phyloP scores from a whole-genome alignment of 2,797 vertebrate genomes.

The Spheniscus humboldti region DNA sequence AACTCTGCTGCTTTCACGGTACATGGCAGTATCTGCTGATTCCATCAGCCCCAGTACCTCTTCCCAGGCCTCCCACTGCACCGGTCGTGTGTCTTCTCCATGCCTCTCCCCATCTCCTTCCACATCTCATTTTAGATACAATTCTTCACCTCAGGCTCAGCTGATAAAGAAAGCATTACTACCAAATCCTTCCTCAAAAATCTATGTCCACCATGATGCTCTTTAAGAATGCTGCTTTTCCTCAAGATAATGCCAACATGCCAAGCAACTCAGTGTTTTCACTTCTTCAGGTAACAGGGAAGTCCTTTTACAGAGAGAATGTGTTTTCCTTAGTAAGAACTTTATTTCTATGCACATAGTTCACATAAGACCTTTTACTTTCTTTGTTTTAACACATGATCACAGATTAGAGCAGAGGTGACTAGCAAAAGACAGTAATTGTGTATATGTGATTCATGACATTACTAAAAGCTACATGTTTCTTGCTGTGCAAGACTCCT shows the following conservation, averaged over 20 bases:
- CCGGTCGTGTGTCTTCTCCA: not conserved
- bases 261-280: not conserved
- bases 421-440: not conserved
- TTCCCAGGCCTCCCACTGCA: not conserved
- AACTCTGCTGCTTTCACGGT: not conserved
- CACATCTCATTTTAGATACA: no score
- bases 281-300: not conserved
- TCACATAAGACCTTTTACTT: not conserved
- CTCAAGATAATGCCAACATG: not conserved
- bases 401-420: not conserved
- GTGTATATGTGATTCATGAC: not conserved
- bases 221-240: not conserved
- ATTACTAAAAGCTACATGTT: not conserved
- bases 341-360: not conserved
- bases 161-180: not conserved
- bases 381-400: not conserved
- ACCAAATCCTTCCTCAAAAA: not conserved
- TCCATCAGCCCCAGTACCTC: not conserved
- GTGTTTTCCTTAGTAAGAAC: not conserved
- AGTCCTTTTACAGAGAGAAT: not conserved
- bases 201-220: not conserved
- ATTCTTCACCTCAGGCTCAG: not conserved
- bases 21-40: not conserved
- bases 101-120: not conserved
- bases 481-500: not conserved